A percentile compares a stretch with the other conserved stretches of the same genome.
These are phyloP conservation scores for Penaeus indicus DNA, from an alignment of 1,140 invertebrate genomes.

Conservation along the genomic window DNA sequence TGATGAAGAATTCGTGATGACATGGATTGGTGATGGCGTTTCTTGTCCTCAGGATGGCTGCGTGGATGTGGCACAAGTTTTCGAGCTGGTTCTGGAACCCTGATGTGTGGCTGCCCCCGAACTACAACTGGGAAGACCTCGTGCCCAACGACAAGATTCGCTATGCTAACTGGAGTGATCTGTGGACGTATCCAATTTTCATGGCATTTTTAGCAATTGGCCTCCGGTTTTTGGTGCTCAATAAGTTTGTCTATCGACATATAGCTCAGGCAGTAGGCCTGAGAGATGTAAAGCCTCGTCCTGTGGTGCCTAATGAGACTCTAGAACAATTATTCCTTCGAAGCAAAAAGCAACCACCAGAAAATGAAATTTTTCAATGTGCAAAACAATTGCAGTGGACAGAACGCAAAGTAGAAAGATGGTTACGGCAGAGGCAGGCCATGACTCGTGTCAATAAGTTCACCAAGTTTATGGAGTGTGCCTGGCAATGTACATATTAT, in stretches of 20 bases:
- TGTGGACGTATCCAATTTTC: conserved; percentile 70
- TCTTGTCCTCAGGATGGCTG: conserved; percentile 60
- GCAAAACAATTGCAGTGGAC: conserved; percentile 89
- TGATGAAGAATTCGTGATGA: not conserved
- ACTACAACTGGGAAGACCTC: conserved; percentile 90
- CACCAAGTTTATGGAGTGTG: conserved; percentile 66
- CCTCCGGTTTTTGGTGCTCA: conserved; percentile 62
- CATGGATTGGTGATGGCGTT: conserved; percentile 58
- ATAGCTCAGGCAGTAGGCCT: conserved; percentile 59
- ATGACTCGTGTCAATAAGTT: conserved; percentile 63
- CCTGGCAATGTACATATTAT: conserved; percentile 89
- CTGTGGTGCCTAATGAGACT: conserved; percentile 53
- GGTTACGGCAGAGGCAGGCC: conserved; percentile 81
- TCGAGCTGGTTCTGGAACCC: conserved; percentile 66
- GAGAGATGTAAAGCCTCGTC: conserved; percentile 55
- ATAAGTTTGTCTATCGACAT: conserved; percentile 55
- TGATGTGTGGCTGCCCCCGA: conserved; percentile 74
- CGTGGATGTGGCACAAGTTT: conserved; percentile 63
- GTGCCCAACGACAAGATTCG: conserved; percentile 81
- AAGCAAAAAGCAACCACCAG: conserved; percentile 58
- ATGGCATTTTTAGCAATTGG: conserved; percentile 63
- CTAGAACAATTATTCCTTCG: conserved; percentile 55
- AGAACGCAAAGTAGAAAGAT: conserved; percentile 91
- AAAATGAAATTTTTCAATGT: conserved; percentile 57
- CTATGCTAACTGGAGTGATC: conserved; percentile 85